Evolutionary conservation across 2,888 invertebrate species (phyloP).

Genomic region (Halictus ligatus): DNA sequence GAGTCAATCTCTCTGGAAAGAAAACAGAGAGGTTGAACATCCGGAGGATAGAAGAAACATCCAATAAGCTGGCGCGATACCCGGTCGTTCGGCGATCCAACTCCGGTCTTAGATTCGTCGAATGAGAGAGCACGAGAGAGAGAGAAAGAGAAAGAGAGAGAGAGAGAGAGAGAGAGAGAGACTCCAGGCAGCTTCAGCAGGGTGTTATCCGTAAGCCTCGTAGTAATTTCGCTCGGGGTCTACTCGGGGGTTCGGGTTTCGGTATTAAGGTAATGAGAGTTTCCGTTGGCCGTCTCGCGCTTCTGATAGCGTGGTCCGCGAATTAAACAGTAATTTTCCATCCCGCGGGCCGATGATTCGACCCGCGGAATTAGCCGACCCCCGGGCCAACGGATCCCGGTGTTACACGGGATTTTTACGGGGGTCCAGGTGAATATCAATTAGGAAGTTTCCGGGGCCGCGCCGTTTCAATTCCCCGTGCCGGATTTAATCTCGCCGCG

Average conservation of each 20-base stretch:
- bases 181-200: conserved; percentile 35
- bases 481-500: conserved; percentile 49
- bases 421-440: conserved; percentile 47
- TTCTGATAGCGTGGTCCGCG: conserved; percentile 44
- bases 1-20: conserved; percentile 18
- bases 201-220: conserved; percentile 61
- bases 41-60: conserved; percentile 30
- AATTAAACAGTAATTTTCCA: conserved; percentile 64
- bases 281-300: conserved; percentile 31
- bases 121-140: not conserved
- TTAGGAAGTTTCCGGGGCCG: conserved; percentile 57
- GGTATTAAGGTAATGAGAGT: conserved; percentile 68
- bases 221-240: conserved; percentile 59
- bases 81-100: conserved; percentile 20
- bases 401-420: not conserved
- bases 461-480: conserved; percentile 48
- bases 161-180: not conserved
- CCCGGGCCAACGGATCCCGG: not conserved
- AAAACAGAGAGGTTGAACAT: not conserved
- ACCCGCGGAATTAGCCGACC: conserved; percentile 46
- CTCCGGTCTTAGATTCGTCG: conserved; percentile 40
- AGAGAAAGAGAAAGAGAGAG: not conserved
- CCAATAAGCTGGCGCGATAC: conserved; percentile 16
- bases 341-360: conserved; percentile 50
- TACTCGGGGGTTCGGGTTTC: conserved; percentile 31